Percentiles rank a stretch among this genome's conserved stretches.
Conservation (phyloP, 2,797 vertebrate genomes). For the Tarsius wallacei region DNA sequence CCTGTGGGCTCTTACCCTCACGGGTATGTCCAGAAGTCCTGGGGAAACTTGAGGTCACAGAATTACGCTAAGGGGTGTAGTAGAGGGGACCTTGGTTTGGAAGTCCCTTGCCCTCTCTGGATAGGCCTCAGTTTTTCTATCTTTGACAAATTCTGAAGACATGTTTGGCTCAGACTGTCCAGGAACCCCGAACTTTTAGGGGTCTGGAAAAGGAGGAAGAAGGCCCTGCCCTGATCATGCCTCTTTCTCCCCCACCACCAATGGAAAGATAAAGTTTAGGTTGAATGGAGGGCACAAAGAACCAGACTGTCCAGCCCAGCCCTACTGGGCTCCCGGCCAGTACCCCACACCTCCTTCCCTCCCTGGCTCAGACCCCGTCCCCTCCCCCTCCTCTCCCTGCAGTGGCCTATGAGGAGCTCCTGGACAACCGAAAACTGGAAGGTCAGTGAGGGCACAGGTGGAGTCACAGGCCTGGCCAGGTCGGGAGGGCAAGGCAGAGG, state of each 20-base stretch:
- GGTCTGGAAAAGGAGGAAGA: conserved; percentile 49
- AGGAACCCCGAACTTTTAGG: conserved; percentile 34
- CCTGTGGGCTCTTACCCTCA: neutral
- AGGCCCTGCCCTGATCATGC: neutral
- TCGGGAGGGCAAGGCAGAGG: conserved; percentile 82
- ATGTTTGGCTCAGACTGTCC: neutral
- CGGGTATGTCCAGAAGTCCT: neutral
- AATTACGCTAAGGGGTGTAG: neutral
- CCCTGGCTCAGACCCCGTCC: conserved; percentile 86
- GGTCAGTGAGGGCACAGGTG: conserved; percentile 90
- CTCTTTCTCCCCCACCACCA: neutral
- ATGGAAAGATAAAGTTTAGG: conserved; percentile 45
- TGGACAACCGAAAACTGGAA: conserved; percentile 96
- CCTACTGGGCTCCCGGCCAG: conserved; percentile 76
- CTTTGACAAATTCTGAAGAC: conserved; percentile 19
- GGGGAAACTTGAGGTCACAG: neutral
- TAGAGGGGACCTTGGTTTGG: conserved; percentile 2
- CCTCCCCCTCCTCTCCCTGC: conserved; percentile 86
- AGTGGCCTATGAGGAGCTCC: conserved; percentile 96
- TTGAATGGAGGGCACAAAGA: conserved; percentile 49
- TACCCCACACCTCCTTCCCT: conserved; percentile 72
- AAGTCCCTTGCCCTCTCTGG: conserved; percentile 40
- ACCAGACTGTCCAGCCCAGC: conserved; percentile 72
- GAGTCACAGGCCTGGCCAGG: conserved; percentile 80
- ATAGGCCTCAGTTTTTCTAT: conserved; percentile 15